Evolutionary conservation across 1,140 invertebrate species (phyloP).

Genomic region (Leptinotarsa undecemlineata): DNA sequence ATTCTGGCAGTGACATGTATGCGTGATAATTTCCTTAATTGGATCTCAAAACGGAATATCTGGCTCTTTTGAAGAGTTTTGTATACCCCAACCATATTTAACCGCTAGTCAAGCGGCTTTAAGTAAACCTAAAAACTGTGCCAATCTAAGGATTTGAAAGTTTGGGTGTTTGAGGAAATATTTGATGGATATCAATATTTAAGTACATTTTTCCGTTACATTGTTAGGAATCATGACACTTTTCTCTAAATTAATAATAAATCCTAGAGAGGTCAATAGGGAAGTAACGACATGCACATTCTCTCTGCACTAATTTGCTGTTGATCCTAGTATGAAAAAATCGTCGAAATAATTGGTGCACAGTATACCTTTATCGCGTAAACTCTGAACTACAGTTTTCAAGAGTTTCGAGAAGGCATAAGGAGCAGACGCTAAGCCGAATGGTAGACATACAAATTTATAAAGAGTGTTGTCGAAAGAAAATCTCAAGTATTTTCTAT

Average conservation of each 20-base stretch:
- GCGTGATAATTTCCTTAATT: background rate
- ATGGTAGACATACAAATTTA: conserved; percentile 39
- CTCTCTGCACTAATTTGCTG: background rate
- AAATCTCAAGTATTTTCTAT: conserved; percentile 42
- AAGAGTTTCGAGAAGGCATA: conserved; percentile 1
- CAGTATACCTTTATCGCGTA: background rate
- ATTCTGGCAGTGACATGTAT: conserved; percentile 7
- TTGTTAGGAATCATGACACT: conserved; percentile 9
- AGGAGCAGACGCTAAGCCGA: conserved; percentile 23
- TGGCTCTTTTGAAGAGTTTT: conserved; percentile 21
- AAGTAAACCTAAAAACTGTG: conserved; percentile 2
- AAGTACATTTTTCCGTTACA: background rate
- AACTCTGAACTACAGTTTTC: conserved; percentile 3
- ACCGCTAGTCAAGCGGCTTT: background rate
- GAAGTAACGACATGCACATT: background rate
- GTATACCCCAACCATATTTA: conserved; percentile 20
- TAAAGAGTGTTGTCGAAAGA: conserved; percentile 32
- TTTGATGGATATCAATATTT: background rate
- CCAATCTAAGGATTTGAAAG: background rate
- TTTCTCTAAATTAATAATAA: conserved; percentile 28
- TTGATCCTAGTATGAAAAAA: conserved; percentile 13
- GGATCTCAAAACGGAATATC: background rate
- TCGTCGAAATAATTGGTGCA: conserved; percentile 23
- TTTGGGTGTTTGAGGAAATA: conserved; percentile 10
- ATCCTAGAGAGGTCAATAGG: conserved; percentile 11